Base-by-base conservation (phyloP, 1,140 invertebrate genomes). In the Cyclargus thomasi region DNA sequence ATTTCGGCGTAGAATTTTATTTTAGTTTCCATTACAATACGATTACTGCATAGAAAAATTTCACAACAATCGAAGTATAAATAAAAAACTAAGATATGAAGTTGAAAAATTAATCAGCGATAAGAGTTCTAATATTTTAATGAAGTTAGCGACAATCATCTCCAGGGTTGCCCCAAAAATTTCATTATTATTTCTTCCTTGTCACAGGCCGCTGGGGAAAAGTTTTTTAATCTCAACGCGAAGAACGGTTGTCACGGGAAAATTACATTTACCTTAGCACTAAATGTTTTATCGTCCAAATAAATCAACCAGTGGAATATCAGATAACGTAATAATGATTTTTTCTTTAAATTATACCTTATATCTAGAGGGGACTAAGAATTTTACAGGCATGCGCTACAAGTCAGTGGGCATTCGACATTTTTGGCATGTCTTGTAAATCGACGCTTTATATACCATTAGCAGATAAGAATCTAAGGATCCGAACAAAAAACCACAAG, bases 171-270 rank as follows among this genome's bases (percentile, higher is more conserved):
- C 75, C 71, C 69, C 67, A 66, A 70, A 80, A 83, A 80, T 79
- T 84, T 80, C 80, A 80, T 82, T 82, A 82, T 78, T 80, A 75
- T 80, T 82, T 79, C 65, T 53, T 71, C 72, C 62, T 69, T 64
- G 63, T 70, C 72, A 74, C 69, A 65, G 67, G 70, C 67, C 72
- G 70, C 67, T 71, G 70, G 71, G 74, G 74, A 70, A 82, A 86
- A 85, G 78, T 86, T 86, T 86, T 86, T 86, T 86, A 86, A 85
- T 86, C 81, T 85, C 78, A 83, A 79, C 71, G 74, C 74, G 29
- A 72, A 73, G 68, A 72, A 63, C 65, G 74, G 75, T 78, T 81
- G 79, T 80, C 78, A 79, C 73, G 74, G 62, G 68, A 74, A 76
- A 79, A 82, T 79, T 79, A 79, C 75, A 80, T 84, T 84, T 80